Percentiles rank a stretch among this genome's conserved stretches.
These are phyloP conservation scores for Corticium candelabrum DNA, from an alignment of 37 sponge, comb jelly and placozoan species.

Conservation along the genomic window DNA sequence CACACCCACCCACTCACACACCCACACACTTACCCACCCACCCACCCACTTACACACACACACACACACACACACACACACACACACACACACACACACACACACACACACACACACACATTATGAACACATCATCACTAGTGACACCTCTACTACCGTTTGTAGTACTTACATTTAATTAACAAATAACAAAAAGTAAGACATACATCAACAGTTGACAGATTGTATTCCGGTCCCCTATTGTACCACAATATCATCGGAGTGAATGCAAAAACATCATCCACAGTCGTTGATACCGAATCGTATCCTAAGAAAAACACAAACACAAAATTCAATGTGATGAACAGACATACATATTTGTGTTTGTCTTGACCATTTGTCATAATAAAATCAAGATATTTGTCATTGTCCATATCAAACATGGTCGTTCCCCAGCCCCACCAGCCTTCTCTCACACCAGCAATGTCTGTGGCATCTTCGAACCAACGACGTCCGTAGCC, in stretches of 20 bases:
- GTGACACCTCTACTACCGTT: too few relatives aligned
- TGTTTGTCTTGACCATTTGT: conserved; percentile 3
- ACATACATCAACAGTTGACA: conserved; percentile 3
- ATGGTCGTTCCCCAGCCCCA: conserved; percentile 13
- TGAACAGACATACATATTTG: too few relatives aligned
- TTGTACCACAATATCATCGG: background rate
- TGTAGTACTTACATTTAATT: too few relatives aligned
- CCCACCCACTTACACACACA: too few relatives aligned
- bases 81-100: too few relatives aligned
- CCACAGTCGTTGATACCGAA: background rate
- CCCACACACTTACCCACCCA: too few relatives aligned
- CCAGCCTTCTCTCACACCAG: background rate
- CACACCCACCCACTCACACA: too few relatives aligned
- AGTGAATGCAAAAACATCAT: background rate
- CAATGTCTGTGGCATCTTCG: background rate
- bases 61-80: conserved; percentile 5
- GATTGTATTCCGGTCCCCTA: conserved; percentile 1
- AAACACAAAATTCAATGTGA: background rate
- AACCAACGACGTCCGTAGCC: background rate
- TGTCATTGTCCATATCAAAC: conserved; percentile 10
- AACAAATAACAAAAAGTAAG: too few relatives aligned
- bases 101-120: too few relatives aligned
- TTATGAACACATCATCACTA: too few relatives aligned
- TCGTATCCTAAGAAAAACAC: background rate
- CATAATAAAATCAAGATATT: conserved; percentile 1